Conservation (phyloP, 2,797 vertebrate genomes). For the Limosa lapponica region DNA sequence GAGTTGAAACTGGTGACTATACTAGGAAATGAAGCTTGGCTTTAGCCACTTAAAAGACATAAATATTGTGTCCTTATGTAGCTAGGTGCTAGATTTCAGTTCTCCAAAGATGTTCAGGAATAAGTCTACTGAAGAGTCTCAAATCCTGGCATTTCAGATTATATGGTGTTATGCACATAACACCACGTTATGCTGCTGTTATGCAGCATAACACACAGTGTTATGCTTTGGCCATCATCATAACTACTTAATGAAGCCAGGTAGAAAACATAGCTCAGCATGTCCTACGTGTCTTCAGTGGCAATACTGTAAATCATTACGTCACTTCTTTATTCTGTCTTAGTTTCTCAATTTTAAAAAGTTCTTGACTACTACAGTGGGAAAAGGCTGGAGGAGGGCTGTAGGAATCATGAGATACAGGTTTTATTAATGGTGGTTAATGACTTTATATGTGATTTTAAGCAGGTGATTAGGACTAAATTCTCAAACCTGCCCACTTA, state of each 20-base stretch:
- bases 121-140: not conserved
- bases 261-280: not conserved
- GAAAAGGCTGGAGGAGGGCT: not conserved
- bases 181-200: too few species aligned
- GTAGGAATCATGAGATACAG: not conserved
- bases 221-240: not conserved
- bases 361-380: not conserved
- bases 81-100: not conserved
- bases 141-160: not conserved
- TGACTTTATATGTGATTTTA: not conserved
- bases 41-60: not conserved
- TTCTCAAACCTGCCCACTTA: not conserved
- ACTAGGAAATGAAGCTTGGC: not conserved
- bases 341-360: not conserved
- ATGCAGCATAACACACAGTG: too few species aligned
- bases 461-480: not conserved
- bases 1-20: not conserved
- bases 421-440: constrained; percentile 2
- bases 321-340: not conserved
- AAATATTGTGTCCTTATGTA: not conserved
- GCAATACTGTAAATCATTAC: not conserved
- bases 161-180: not conserved
- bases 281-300: not conserved
- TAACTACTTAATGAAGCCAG: not conserved
- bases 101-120: not conserved